phyloP scores from a whole-genome alignment of 2,797 vertebrate species.

The Champsocephalus esox region DNA sequence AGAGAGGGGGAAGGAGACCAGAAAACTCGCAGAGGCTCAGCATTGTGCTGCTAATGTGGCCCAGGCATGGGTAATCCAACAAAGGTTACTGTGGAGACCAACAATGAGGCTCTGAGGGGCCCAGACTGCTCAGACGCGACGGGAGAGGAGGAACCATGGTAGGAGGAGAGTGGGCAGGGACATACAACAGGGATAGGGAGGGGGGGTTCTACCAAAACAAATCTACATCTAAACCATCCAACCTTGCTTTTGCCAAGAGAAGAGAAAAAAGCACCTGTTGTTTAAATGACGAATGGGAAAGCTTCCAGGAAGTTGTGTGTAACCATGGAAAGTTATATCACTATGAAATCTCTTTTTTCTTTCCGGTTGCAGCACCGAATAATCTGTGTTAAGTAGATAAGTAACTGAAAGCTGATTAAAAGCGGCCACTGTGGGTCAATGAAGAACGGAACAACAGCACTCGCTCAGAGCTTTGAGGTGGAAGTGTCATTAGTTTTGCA shows the following conservation, averaged over 20 bases:
- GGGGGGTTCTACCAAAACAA: neutral
- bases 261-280: conserved; percentile 1
- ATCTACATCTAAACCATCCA: conserved; percentile 52
- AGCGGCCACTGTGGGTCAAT: neutral
- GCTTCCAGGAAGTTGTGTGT: neutral
- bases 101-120: conserved; percentile 80
- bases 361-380: neutral
- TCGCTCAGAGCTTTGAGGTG: too few relatives aligned
- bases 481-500: too few relatives aligned
- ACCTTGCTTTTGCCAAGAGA: conserved; percentile 12
- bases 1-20: conserved; percentile 32
- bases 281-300: neutral
- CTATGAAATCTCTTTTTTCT: neutral
- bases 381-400: neutral
- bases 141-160: conserved; percentile 36
- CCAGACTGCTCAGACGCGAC: conserved; percentile 60
- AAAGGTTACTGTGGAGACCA: conserved; percentile 87
- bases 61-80: conserved; percentile 76
- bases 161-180: conserved; percentile 22
- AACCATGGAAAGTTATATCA: neutral
- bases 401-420: neutral
- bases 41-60: conserved; percentile 86
- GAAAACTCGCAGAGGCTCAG: conserved; percentile 46
- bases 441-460: neutral
- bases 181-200: neutral